Conservation (phyloP, 2,113 vertebrate genomes). For the Callionymus lyra region DNA sequence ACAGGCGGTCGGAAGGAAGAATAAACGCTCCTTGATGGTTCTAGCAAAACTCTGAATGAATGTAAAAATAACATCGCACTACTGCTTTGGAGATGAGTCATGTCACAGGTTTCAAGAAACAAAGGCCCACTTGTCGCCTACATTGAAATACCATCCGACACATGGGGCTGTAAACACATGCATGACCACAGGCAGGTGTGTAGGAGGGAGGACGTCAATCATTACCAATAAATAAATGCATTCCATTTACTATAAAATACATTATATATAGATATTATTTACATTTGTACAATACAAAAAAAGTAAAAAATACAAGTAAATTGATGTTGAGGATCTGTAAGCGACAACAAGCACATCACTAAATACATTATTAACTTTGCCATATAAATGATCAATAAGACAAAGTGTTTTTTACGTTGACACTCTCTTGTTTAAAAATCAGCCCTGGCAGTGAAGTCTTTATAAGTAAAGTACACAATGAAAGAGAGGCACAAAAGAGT, state of each 20-base stretch:
- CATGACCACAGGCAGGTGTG: not conserved
- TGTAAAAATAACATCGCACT: conserved; percentile 16
- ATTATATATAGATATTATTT: too few relatives aligned
- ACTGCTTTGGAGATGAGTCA: conserved; percentile 14
- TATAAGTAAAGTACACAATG: conserved; percentile 8
- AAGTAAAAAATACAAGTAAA: too few relatives aligned
- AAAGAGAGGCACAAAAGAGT: conserved; percentile 4
- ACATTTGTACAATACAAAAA: too few relatives aligned
- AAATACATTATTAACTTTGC: too few relatives aligned
- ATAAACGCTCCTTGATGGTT: conserved; percentile 7
- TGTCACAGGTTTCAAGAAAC: conserved; percentile 15
- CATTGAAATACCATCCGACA: conserved; percentile 8
- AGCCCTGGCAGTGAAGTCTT: conserved; percentile 3
- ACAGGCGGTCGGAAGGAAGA: too few relatives aligned
- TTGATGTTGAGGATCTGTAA: too few relatives aligned
- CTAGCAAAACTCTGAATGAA: conserved; percentile 25
- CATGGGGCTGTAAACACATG: conserved; percentile 5
- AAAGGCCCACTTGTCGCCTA: conserved; percentile 8
- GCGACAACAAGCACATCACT: too few relatives aligned
- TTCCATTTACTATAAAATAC: too few relatives aligned
- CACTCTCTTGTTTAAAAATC: conserved; percentile 8
- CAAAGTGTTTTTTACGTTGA: too few relatives aligned
- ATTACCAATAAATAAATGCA: too few relatives aligned
- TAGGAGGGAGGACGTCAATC: too few relatives aligned
- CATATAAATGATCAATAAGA: too few relatives aligned